Conservation (phyloP, 2,113 vertebrate species). For the Rhipidura dahli region DNA sequence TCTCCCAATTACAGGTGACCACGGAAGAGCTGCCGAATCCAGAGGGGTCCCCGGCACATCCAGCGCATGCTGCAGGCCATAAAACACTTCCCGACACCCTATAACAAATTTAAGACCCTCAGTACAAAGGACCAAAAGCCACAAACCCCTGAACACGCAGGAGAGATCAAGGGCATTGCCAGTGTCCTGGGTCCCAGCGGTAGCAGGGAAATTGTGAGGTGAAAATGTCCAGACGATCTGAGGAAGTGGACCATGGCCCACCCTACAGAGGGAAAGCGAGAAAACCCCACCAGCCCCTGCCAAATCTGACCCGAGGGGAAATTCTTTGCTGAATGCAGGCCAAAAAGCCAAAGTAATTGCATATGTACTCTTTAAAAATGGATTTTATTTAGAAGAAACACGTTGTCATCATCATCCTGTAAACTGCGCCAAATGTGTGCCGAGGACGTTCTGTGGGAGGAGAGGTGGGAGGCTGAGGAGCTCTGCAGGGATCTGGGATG, state of each 20-base stretch:
- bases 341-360: constrained; percentile 64
- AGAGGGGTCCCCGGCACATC: constrained; percentile 41
- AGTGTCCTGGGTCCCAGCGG: constrained; percentile 46
- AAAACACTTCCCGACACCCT: constrained; percentile 67
- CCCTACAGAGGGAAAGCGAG: constrained; percentile 55
- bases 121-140: constrained; percentile 62
- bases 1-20: constrained; percentile 31
- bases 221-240: constrained; percentile 66
- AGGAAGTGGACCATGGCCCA: constrained; percentile 64
- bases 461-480: neutral
- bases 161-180: constrained; percentile 67
- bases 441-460: neutral
- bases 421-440: constrained; percentile 26
- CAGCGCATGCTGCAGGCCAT: constrained; percentile 12
- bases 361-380: constrained; percentile 66
- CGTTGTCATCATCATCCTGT: constrained; percentile 61
- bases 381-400: constrained; percentile 70
- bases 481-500: neutral
- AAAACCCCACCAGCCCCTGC: constrained; percentile 58
- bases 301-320: constrained; percentile 62
- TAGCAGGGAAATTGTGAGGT: constrained; percentile 64
- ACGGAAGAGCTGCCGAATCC: neutral
- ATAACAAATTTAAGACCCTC: constrained; percentile 65
- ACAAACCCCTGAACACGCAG: neutral
- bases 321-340: constrained; percentile 55